These are phyloP conservation scores for Platycercus adscitus DNA, from an alignment of 2,113 vertebrate genomes.

Conservation along the genomic window DNA sequence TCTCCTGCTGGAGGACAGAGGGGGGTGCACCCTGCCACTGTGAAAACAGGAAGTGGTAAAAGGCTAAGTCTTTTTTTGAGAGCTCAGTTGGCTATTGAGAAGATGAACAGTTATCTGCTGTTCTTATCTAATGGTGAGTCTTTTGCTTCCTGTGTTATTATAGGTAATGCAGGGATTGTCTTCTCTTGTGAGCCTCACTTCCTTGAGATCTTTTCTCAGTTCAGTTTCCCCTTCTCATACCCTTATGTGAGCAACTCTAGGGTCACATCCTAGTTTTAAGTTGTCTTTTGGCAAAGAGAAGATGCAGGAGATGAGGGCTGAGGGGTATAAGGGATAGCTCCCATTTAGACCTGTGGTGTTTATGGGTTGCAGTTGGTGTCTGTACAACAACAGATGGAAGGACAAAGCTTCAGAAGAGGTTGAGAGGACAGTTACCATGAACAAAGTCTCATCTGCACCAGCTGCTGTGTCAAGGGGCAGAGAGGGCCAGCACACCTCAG, in stretches of 20 bases:
- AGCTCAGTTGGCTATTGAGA: background rate
- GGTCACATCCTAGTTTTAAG: background rate
- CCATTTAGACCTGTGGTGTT: background rate
- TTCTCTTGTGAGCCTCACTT: background rate
- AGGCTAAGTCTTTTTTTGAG: background rate
- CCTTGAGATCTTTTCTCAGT: background rate
- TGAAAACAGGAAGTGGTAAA: background rate
- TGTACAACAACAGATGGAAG: background rate
- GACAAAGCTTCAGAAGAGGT: background rate
- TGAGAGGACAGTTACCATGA: background rate
- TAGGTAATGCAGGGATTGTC: background rate
- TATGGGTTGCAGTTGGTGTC: background rate
- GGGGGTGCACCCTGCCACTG: background rate
- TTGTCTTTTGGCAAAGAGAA: background rate
- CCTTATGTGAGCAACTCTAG: accelerated
- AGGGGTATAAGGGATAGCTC: background rate
- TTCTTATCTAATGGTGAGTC: background rate
- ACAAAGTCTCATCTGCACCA: background rate
- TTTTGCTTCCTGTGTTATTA: background rate
- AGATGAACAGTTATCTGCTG: background rate
- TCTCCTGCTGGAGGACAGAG: background rate
- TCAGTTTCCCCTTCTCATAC: background rate
- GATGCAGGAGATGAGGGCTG: background rate
- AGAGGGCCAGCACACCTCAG: background rate
- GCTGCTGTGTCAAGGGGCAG: background rate